Conservation (phyloP, 2,797 vertebrate genomes). For the Coilia nasus region DNA sequence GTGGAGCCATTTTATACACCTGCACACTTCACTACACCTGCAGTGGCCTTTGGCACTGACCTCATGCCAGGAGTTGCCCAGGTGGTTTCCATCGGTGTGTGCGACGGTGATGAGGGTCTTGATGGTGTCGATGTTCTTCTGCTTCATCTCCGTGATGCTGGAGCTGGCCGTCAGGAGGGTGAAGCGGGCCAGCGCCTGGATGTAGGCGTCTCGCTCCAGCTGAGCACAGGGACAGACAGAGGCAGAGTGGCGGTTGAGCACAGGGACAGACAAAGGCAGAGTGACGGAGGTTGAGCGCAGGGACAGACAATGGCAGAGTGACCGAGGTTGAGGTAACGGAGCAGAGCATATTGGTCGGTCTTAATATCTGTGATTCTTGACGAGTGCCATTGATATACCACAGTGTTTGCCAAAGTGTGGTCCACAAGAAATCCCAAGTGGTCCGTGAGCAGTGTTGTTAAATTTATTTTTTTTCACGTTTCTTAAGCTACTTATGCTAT, state of each 20-base stretch:
- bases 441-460: too few species aligned
- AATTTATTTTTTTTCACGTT: too few species aligned
- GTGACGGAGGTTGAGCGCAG: neutral
- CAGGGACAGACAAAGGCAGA: neutral
- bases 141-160: constrained; percentile 98
- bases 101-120: constrained; percentile 98
- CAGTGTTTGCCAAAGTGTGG: too few species aligned
- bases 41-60: constrained; percentile 61
- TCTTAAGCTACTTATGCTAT: too few species aligned
- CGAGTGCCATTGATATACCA: too few species aligned
- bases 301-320: neutral
- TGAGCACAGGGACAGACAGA: constrained; percentile 54
- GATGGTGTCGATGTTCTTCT: constrained; percentile 99
- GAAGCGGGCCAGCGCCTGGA: constrained; percentile 96
- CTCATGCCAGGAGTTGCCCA: constrained; percentile 98
- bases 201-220: constrained; percentile 96
- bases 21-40: too few species aligned
- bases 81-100: constrained; percentile 97
- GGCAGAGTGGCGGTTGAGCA: neutral
- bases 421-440: too few species aligned
- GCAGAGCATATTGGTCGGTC: neutral
- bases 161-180: constrained; percentile 95
- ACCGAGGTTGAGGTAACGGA: neutral
- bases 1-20: too few species aligned
- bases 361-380: too few species aligned